Evolutionary conservation across 2,113 vertebrate species (phyloP).

Genomic region (Rynchops niger): DNA sequence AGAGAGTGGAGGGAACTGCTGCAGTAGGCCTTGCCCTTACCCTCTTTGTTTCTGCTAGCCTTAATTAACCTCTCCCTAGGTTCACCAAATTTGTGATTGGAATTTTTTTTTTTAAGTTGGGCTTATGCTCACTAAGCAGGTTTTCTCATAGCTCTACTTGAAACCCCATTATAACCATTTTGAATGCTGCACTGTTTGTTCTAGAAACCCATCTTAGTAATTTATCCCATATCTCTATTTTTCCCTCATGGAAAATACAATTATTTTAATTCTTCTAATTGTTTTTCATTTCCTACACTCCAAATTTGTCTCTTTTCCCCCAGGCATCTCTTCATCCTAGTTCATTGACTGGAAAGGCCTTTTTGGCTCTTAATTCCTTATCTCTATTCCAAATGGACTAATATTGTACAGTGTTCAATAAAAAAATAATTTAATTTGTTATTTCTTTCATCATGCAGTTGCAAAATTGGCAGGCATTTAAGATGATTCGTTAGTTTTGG

Average conservation of each 20-base stretch:
- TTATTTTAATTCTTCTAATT: constrained; percentile 73
- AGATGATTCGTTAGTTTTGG: constrained; percentile 2
- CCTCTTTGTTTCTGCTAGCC: constrained; percentile 62
- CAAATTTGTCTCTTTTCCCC: constrained; percentile 60
- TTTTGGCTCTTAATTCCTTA: constrained; percentile 58
- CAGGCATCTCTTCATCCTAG: constrained; percentile 62
- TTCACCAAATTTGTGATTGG: constrained; percentile 63
- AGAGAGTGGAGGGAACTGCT: constrained; percentile 5
- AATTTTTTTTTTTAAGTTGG: constrained; percentile 10
- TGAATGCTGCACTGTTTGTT: constrained; percentile 55
- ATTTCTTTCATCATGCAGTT: constrained; percentile 20
- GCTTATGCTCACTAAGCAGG: constrained; percentile 27
- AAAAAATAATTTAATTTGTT: constrained; percentile 54
- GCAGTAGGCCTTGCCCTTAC: constrained; percentile 47
- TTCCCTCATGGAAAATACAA: constrained; percentile 68
- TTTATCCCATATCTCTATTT: constrained; percentile 70
- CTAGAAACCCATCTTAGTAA: constrained; percentile 62
- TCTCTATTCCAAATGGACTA: constrained; percentile 55
- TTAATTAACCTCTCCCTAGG: constrained; percentile 52
- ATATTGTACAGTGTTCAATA: constrained; percentile 48
- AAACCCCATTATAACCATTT: constrained; percentile 52
- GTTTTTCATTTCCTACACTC: constrained; percentile 71
- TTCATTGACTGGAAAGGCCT: constrained; percentile 54
- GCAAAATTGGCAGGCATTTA: not conserved
- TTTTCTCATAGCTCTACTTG: constrained; percentile 62